Evolutionary conservation across 1,140 invertebrate species (phyloP), one percentile per base, ranked within the genome.

Genomic region (Drosophila mojavensis): DNA sequence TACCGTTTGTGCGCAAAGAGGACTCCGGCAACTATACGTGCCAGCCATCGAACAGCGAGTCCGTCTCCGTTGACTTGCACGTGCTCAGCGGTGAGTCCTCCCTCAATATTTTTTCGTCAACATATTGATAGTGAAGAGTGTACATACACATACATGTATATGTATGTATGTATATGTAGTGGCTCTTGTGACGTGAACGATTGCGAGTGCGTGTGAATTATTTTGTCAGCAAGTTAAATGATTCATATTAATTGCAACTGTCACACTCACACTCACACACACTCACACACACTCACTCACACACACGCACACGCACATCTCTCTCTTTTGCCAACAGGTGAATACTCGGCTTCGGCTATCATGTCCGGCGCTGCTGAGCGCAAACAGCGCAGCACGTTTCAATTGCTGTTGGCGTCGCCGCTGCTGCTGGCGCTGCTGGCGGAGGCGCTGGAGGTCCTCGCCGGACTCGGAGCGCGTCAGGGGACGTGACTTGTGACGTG

Each of bases 1-100:
- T 98, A 90, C 95, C 95, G 90, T 95, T 95, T 82, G 91, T 92
- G 65, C 90, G 82, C 15, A 92, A 92, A 65, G 85, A 85, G 72
- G 91, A 92, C 54, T 92, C 91, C 36, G 91, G 91, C 26, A 92
- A 92, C 66, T 92, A 92, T 74, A 91, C 91, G 59, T 92, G 92
- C 75, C 88, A 89, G 74, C 92, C 92, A 26, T 92, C 91, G 60
- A 92, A 92, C 51, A 92, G 91, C 62, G 84, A 79, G 63, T 79
- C 91, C 39, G 86, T 92, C 20, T 91, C 80, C 33, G 90, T 92
- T 59, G 86, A 91, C 74, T 71, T 92, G 68, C 91, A 92, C 75
- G 92, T 92, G 26, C 72, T 92, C 10, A 92, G 91, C 72, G 92
- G 92, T 92, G 71, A 91, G 80, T 81, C 61, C 15, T 9, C 17